These are phyloP conservation scores for Triops longicaudatus DNA, from an alignment of 1,140 invertebrate genomes.

Conservation along the genomic window DNA sequence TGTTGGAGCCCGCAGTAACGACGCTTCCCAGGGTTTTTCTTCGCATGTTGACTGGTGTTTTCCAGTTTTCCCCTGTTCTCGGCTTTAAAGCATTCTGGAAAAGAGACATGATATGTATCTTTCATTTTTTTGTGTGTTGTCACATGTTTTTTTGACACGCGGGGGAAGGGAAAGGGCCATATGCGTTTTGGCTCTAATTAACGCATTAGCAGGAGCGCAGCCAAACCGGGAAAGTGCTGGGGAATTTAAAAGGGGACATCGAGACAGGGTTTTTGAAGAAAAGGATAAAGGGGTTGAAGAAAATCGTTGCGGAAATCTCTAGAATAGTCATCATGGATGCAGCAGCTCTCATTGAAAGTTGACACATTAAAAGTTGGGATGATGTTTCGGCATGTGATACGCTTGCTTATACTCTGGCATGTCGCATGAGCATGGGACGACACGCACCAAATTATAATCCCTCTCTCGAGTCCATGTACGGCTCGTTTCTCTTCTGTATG, in stretches of 20 bases:
- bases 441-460: neutral
- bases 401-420: conserved; percentile 5
- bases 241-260: neutral
- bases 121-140: too few species aligned
- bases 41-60: too few species aligned
- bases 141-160: too few species aligned
- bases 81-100: too few species aligned
- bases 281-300: neutral
- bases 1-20: too few species aligned
- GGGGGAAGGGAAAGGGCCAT: too few species aligned
- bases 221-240: neutral
- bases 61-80: too few species aligned
- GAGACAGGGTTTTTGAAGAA: neutral
- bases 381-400: neutral
- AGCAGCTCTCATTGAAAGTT: conserved; percentile 8
- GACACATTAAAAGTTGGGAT: conserved; percentile 15
- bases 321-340: neutral
- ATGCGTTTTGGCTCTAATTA: neutral
- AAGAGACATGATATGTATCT: too few species aligned
- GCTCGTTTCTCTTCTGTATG: neutral
- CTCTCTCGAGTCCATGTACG: neutral
- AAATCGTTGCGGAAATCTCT: neutral
- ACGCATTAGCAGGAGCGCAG: conserved; percentile 8
- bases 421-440: neutral
- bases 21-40: too few species aligned